phyloP scores from a whole-genome alignment of 53 echinoderm and acorn worm species.

The Echinometra lucunter region DNA sequence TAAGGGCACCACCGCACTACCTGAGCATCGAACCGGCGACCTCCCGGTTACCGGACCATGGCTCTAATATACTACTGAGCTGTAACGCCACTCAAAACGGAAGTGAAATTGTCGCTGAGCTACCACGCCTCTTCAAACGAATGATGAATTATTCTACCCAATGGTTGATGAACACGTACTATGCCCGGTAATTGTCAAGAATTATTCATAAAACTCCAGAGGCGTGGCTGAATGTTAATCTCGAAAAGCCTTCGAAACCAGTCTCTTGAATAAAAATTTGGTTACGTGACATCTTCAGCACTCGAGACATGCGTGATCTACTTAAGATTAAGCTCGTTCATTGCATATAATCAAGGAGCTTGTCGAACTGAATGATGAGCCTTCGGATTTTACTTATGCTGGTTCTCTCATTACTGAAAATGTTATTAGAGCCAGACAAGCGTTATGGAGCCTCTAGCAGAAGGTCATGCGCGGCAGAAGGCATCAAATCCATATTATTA shows the following conservation, averaged over 20 bases:
- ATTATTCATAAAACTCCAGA: neutral
- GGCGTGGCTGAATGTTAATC: neutral
- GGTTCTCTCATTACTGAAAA: neutral
- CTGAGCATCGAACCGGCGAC: too few relatives aligned
- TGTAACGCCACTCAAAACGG: too few relatives aligned
- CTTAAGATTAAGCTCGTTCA: neutral
- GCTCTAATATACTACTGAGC: too few relatives aligned
- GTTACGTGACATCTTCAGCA: neutral
- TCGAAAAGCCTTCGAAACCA: too few relatives aligned
- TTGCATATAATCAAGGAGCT: neutral
- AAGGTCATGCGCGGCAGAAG: neutral
- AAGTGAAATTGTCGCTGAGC: too few relatives aligned
- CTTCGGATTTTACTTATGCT: neutral
- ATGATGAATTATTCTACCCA: too few relatives aligned
- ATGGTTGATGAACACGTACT: neutral
- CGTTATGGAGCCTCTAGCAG: neutral
- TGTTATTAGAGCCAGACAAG: neutral
- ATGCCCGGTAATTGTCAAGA: neutral
- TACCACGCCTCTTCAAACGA: too few relatives aligned
- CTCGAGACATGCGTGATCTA: neutral
- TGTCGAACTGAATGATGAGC: neutral
- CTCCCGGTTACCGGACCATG: too few relatives aligned
- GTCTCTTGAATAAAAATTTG: neutral
- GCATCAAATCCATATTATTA: neutral
- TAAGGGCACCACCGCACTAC: too few relatives aligned